Evolutionary conservation across 2,888 invertebrate genomes (phyloP).

Genomic region (Macaria notata): DNA sequence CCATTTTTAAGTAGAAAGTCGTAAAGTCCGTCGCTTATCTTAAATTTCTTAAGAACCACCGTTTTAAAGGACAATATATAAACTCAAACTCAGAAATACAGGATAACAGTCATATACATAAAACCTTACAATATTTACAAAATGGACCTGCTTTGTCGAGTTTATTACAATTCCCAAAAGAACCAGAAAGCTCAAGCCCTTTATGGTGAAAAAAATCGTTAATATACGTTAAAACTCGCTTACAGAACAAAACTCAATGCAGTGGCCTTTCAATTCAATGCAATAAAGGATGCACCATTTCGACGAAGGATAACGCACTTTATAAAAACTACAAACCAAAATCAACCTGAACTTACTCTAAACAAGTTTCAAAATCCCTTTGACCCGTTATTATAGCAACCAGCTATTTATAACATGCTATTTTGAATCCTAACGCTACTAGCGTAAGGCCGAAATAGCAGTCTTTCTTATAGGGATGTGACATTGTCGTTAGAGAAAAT

Average conservation of each 20-base stretch:
- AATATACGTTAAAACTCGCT: conserved; percentile 34
- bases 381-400: background rate
- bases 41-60: background rate
- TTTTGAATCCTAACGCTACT: conserved; percentile 4
- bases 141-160: conserved; percentile 14
- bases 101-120: conserved; percentile 11
- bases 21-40: too few species aligned
- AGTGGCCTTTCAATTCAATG: conserved; percentile 25
- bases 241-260: conserved; percentile 27
- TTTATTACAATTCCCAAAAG: conserved; percentile 28
- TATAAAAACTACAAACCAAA: background rate
- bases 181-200: conserved; percentile 26
- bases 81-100: conserved; percentile 11
- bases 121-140: conserved; percentile 17
- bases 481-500: conserved; percentile 13
- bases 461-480: background rate
- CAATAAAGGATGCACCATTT: conserved; percentile 32
- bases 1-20: too few species aligned
- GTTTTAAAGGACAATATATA: background rate
- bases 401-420: conserved; percentile 7
- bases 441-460: background rate
- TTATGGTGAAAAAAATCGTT: conserved; percentile 25
- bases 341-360: background rate
- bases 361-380: background rate
- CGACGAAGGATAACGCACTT: conserved; percentile 18